phyloP scores from a whole-genome alignment of 1,140 invertebrate species.

The Dermatophagoides farinae region DNA sequence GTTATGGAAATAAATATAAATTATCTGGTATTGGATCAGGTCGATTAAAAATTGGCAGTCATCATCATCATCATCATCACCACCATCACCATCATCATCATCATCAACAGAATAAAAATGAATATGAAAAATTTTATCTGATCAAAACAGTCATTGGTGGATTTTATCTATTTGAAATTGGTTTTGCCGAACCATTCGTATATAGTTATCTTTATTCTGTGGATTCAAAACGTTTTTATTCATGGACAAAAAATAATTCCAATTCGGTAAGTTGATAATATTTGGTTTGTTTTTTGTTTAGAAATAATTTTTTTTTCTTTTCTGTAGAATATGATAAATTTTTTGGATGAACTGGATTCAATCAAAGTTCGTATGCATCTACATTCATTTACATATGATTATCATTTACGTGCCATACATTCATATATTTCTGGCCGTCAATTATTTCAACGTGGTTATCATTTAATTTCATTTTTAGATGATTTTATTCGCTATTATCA shows the following conservation, averaged over 20 bases:
- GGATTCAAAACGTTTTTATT: conserved; percentile 39
- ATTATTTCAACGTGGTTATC: conserved; percentile 41
- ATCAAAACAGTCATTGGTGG: conserved; percentile 29
- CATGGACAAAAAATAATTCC: conserved; percentile 4
- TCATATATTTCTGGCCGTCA: conserved; percentile 43
- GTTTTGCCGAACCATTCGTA: conserved; percentile 52
- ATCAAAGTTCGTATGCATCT: conserved; percentile 49
- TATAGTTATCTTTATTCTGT: conserved; percentile 45
- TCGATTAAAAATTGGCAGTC: not conserved
- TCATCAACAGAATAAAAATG: not conserved
- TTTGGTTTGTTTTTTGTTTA: not conserved
- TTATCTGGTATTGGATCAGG: not conserved
- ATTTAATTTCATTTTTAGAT: conserved; percentile 51
- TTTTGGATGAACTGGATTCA: conserved; percentile 53
- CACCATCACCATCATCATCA: not conserved
- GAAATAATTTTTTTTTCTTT: conserved; percentile 10
- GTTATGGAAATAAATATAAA: not conserved
- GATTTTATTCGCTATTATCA: conserved; percentile 66
- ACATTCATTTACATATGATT: conserved; percentile 72
- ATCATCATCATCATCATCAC: not conserved
- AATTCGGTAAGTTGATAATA: too few relatives aligned
- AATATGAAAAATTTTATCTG: conserved; percentile 11
- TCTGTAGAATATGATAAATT: conserved; percentile 41
- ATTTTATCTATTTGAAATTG: conserved; percentile 44
- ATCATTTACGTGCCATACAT: conserved; percentile 51